A percentile compares a stretch with the other conserved stretches of the same genome.
These are phyloP conservation scores for Porites cylindrica DNA, from an alignment of 92 coral and sea anemone genomes.

Conservation along the genomic window DNA sequence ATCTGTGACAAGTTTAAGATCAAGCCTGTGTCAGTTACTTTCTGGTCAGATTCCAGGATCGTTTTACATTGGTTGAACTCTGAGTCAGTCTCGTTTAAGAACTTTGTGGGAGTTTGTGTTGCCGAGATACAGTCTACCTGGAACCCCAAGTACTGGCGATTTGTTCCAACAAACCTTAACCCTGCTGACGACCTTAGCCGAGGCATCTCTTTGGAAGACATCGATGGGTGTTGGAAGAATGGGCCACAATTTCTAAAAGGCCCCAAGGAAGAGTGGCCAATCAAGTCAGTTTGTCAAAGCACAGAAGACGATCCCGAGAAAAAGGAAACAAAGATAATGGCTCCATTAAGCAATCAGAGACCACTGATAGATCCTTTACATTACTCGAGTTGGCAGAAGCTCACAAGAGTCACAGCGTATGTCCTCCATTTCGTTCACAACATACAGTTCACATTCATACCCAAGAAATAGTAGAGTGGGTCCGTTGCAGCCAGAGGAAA, in stretches of 20 bases:
- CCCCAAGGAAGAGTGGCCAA: constrained; percentile 53
- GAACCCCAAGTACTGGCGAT: constrained; percentile 35
- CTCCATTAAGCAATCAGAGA: neutral
- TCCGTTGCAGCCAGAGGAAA: constrained; percentile 29
- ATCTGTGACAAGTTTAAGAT: constrained; percentile 30
- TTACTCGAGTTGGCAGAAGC: constrained; percentile 42
- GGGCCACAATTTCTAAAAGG: constrained; percentile 42
- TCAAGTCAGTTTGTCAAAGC: neutral
- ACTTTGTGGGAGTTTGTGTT: constrained; percentile 52
- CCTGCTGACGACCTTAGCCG: constrained; percentile 62
- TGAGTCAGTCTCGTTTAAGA: constrained; percentile 39
- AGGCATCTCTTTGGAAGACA: constrained; percentile 38
- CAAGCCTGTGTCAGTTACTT: constrained; percentile 26
- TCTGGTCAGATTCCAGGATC: constrained; percentile 59
- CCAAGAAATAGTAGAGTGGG: neutral
- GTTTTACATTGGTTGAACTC: constrained; percentile 50
- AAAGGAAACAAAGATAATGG: constrained; percentile 28
- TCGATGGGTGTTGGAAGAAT: constrained; percentile 18
- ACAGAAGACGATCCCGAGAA: constrained; percentile 36
- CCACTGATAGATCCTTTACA: constrained; percentile 28
- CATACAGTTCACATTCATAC: neutral
- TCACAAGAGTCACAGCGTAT: constrained; percentile 42
- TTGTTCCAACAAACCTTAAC: constrained; percentile 50
- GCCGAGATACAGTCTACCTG: constrained; percentile 62
- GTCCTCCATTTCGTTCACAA: constrained; percentile 30